phyloP scores from a whole-genome alignment of 2,888 invertebrate genomes.

The Sicus ferrugineus region DNA sequence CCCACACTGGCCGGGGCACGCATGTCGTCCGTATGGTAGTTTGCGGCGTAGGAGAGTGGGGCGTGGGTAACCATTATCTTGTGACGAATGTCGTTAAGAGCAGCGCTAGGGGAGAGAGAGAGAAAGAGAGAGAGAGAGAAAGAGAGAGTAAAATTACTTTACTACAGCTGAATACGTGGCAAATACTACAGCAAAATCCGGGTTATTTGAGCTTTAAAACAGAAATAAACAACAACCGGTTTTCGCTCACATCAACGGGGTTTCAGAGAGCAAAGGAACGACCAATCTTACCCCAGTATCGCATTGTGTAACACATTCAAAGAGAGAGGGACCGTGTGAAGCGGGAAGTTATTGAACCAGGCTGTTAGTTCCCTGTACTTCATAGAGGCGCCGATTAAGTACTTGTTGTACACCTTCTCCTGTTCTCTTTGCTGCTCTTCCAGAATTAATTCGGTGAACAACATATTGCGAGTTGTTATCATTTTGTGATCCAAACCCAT shows the following conservation, averaged over 20 bases:
- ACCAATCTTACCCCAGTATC: slow-evolving; percentile 22
- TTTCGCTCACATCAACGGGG: no score
- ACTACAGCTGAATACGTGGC: no score
- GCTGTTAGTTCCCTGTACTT: slow-evolving; percentile 34
- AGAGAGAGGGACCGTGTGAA: slow-evolving; percentile 46
- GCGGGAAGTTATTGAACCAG: slow-evolving; percentile 50
- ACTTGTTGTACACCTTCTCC: slow-evolving; percentile 20
- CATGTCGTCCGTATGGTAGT: neutral
- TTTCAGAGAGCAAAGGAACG: neutral
- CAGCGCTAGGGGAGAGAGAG: neutral
- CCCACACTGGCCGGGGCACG: slow-evolving; percentile 33
- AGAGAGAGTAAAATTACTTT: neutral
- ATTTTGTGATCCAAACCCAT: slow-evolving; percentile 7
- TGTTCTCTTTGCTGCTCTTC: neutral
- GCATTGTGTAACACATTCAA: slow-evolving; percentile 51
- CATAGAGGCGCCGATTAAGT: slow-evolving; percentile 45
- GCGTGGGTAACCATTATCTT: slow-evolving; percentile 43
- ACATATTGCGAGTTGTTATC: neutral
- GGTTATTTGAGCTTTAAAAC: no score
- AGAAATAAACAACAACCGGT: no score
- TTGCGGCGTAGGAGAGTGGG: slow-evolving; percentile 40
- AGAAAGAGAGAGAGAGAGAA: neutral
- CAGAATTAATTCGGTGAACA: slow-evolving; percentile 8
- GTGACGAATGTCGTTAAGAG: slow-evolving; percentile 32
- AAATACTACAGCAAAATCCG: no score